These are phyloP conservation scores for Semnornis frantzii DNA, from an alignment of 2,113 vertebrate species.

Conservation along the genomic window DNA sequence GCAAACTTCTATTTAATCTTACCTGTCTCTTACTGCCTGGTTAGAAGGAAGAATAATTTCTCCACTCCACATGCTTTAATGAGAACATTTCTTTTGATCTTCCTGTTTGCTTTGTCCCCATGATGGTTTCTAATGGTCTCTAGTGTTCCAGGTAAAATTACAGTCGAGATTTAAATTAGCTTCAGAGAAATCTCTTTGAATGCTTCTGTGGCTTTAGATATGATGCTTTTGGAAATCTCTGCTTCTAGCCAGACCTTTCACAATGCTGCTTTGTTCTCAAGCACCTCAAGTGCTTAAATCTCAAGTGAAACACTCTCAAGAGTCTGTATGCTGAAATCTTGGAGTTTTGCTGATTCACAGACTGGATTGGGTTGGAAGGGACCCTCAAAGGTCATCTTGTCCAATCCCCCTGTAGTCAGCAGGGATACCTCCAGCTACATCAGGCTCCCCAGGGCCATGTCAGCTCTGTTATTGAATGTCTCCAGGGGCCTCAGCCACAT, in stretches of 20 bases:
- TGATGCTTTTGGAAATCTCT: neutral
- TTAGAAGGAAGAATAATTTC: neutral
- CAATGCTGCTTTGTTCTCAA: neutral
- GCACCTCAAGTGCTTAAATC: neutral
- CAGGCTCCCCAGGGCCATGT: too few species aligned
- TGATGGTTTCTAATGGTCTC: neutral
- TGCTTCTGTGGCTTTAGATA: neutral
- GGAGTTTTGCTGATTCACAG: too few species aligned
- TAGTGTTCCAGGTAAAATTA: neutral
- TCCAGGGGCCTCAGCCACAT: too few species aligned
- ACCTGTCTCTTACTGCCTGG: neutral
- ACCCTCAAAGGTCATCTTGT: too few species aligned
- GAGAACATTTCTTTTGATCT: neutral
- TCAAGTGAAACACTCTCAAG: neutral
- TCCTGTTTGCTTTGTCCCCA: neutral
- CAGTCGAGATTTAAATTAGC: neutral
- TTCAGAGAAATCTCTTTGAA: neutral
- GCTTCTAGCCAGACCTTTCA: neutral
- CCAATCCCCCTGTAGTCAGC: too few species aligned
- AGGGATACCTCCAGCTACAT: too few species aligned
- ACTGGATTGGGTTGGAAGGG: too few species aligned
- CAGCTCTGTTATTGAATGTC: too few species aligned
- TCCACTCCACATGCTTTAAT: neutral
- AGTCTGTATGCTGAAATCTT: accelerated
- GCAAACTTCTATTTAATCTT: neutral